Conservation (phyloP, 1,140 invertebrate species). For the Heliothis subflexa region DNA sequence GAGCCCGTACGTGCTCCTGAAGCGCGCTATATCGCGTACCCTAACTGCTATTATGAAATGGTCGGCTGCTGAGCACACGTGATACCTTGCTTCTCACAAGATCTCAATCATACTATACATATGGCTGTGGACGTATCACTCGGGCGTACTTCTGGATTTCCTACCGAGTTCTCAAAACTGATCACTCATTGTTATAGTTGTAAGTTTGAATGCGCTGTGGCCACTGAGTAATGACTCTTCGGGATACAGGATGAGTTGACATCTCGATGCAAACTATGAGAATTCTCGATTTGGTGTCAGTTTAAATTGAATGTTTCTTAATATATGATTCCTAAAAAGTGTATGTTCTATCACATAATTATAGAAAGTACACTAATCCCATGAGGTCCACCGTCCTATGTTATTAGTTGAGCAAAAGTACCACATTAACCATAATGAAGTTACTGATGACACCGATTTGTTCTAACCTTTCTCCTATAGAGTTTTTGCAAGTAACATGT, state of each 20-base stretch:
- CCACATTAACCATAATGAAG: conserved; percentile 22
- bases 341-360: no score
- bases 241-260: not conserved
- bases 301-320: not conserved
- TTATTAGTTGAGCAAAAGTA: not conserved
- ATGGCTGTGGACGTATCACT: not conserved
- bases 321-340: no score
- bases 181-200: conserved; percentile 10
- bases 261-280: not conserved
- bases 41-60: not conserved
- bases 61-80: not conserved
- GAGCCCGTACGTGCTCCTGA: not conserved
- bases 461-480: not conserved
- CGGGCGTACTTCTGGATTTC: not conserved
- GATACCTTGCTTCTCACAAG: not conserved
- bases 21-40: not conserved
- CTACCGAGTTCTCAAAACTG: not conserved
- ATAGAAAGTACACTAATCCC: no score
- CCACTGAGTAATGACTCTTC: not conserved
- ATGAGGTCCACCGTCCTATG: no score
- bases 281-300: not conserved
- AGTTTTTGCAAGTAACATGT: conserved; percentile 33
- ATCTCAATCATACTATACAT: not conserved
- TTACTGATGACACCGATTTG: conserved; percentile 6
- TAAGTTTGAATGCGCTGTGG: conserved; percentile 9